These are phyloP conservation scores for Caenorhabditis zanzibari DNA, from an alignment of 2,888 invertebrate species.

Conservation along the genomic window DNA sequence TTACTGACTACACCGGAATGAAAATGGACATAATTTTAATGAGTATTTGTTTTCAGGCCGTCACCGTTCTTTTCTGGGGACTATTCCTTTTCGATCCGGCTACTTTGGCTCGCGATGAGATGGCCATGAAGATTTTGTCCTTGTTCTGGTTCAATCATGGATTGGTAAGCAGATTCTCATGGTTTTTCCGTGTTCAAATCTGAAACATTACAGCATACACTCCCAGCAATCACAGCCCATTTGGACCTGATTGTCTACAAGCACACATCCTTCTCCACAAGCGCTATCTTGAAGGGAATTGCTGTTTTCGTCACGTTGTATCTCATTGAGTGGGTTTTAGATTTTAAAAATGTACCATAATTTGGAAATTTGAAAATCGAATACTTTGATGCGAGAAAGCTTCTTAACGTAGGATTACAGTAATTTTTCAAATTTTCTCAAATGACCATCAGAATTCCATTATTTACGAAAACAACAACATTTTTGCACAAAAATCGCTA, in stretches of 20 bases:
- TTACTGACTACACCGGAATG: neutral
- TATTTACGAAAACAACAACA: no score
- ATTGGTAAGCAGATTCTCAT: slow-evolving; percentile 66
- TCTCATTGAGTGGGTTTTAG: slow-evolving; percentile 76
- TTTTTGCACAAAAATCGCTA: no score
- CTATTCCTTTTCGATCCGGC: slow-evolving; percentile 76
- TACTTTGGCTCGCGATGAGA: slow-evolving; percentile 74
- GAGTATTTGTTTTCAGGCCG: slow-evolving; percentile 71
- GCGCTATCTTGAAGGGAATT: slow-evolving; percentile 67
- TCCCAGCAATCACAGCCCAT: slow-evolving; percentile 76
- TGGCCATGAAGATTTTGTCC: slow-evolving; percentile 73
- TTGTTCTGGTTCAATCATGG: slow-evolving; percentile 80
- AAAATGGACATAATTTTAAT: no score
- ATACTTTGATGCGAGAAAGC: no score
- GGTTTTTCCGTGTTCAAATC: no score
- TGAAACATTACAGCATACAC: slow-evolving; percentile 77
- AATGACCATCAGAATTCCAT: no score
- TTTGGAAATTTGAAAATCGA: neutral
- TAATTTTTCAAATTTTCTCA: no score
- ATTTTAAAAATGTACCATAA: neutral
- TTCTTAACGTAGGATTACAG: no score
- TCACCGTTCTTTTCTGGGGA: slow-evolving; percentile 80
- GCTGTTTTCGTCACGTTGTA: slow-evolving; percentile 70
- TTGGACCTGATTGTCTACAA: slow-evolving; percentile 76
- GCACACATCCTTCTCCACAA: slow-evolving; percentile 67